Evolutionary conservation across 1,140 invertebrate genomes (phyloP).

Genomic region (Meloidogyne hapla): DNA sequence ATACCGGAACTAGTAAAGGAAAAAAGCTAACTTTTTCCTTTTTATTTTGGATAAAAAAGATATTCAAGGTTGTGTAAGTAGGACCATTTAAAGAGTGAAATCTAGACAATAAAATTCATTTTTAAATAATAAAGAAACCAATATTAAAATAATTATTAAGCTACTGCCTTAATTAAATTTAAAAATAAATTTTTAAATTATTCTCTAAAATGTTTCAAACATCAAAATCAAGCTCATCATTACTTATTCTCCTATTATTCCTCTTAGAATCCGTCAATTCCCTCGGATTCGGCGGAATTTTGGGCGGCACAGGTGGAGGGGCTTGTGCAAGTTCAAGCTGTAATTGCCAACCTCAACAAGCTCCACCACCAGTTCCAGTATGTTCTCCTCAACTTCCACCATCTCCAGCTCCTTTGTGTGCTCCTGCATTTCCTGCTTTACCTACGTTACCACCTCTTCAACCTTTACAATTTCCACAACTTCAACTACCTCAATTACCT

Average conservation of each 20-base stretch:
- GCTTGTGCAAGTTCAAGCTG: neutral
- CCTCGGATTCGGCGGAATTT: neutral
- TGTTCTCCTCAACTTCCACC: neutral
- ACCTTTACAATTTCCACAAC: neutral
- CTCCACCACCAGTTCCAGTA: neutral
- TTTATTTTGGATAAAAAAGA: too few species aligned
- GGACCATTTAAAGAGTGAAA: neutral
- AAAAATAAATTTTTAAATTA: too few species aligned
- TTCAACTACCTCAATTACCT: neutral
- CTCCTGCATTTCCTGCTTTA: neutral
- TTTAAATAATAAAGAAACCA: too few species aligned
- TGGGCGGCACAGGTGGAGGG: neutral
- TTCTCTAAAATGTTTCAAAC: neutral
- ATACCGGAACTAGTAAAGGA: neutral
- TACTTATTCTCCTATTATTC: neutral
- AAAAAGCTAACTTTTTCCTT: neutral
- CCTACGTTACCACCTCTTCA: neutral
- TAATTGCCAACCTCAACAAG: conserved; percentile 5
- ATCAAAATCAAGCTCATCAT: too few species aligned
- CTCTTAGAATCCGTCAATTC: neutral
- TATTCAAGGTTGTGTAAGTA: neutral
- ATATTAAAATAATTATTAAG: too few species aligned
- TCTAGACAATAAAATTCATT: neutral
- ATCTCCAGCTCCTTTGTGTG: neutral
- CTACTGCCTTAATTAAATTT: too few species aligned